Conservation (phyloP, 2,888 invertebrate genomes). For the Aphidoletes aphidimyza region DNA sequence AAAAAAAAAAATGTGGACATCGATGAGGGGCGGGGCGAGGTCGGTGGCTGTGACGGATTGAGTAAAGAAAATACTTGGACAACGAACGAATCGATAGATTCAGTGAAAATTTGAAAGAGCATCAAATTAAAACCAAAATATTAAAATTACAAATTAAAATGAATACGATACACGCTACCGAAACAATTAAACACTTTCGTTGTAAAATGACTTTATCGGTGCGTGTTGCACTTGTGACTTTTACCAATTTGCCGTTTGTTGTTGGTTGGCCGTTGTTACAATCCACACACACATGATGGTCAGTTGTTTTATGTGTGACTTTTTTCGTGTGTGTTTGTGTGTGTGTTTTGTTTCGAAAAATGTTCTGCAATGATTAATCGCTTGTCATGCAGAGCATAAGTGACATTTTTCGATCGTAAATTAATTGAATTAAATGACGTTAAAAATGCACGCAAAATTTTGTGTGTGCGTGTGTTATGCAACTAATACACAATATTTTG, state of each 20-base stretch:
- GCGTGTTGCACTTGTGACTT: neutral
- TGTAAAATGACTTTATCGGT: neutral
- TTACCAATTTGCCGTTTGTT: neutral
- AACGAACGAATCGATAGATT: no score
- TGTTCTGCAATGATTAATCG: constrained; percentile 16
- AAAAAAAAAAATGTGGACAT: neutral
- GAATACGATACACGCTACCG: neutral
- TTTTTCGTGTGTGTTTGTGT: neutral
- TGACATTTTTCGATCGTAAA: constrained; percentile 43
- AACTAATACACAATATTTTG: neutral
- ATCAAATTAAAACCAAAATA: neutral
- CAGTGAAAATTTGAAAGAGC: neutral
- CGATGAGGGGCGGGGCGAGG: neutral
- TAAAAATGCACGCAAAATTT: neutral
- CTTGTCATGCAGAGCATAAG: neutral
- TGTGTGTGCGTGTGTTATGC: no score
- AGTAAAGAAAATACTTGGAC: no score
- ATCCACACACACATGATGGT: no score
- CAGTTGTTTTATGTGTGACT: no score
- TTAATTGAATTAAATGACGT: constrained; percentile 27
- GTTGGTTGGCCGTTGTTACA: neutral
- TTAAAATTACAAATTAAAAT: constrained; percentile 29
- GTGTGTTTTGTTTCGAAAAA: neutral
- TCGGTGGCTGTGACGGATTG: no score
- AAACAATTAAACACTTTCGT: neutral